Conservation (phyloP, 2,113 vertebrate genomes). For the Eira barbara region DNA sequence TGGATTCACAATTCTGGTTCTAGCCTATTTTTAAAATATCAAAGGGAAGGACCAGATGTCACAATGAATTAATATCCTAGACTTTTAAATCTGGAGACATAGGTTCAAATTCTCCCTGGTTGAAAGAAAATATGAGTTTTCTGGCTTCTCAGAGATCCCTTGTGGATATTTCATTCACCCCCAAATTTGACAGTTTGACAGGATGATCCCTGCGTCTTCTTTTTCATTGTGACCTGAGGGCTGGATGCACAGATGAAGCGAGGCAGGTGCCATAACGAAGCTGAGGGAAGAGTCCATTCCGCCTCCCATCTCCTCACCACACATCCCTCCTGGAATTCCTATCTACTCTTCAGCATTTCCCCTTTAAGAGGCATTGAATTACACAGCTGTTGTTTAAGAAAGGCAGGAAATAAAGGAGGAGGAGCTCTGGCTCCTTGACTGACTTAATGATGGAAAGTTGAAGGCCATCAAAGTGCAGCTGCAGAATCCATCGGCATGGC, state of each 20-base stretch:
- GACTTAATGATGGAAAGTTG: slow-evolving; percentile 27
- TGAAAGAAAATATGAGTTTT: slow-evolving; percentile 62
- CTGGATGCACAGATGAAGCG: slow-evolving; percentile 6
- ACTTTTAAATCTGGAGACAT: slow-evolving; percentile 49
- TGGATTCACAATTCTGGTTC: slow-evolving; percentile 50
- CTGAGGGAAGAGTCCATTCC: neutral
- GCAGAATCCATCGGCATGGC: neutral
- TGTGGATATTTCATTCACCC: slow-evolving; percentile 55
- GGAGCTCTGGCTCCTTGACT: neutral
- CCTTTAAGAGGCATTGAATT: neutral
- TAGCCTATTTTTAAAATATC: slow-evolving; percentile 64
- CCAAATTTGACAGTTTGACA: slow-evolving; percentile 58
- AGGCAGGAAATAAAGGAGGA: slow-evolving; percentile 33
- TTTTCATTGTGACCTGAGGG: slow-evolving; percentile 31
- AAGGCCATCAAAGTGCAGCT: slow-evolving; percentile 29
- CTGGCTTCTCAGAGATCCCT: slow-evolving; percentile 58
- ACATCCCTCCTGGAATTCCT: neutral
- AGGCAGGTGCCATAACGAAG: slow-evolving; percentile 34
- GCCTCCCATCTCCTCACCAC: neutral
- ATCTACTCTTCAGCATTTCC: neutral
- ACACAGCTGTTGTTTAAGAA: slow-evolving; percentile 44
- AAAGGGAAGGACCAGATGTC: slow-evolving; percentile 61
- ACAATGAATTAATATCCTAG: slow-evolving; percentile 63
- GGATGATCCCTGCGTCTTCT: slow-evolving; percentile 50
- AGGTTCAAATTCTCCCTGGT: slow-evolving; percentile 60